A percentile compares a stretch with the other conserved stretches of the same genome.
Evolutionary conservation across 2,888 invertebrate species (phyloP).

Genomic region (Leptura quadrifasciata): DNA sequence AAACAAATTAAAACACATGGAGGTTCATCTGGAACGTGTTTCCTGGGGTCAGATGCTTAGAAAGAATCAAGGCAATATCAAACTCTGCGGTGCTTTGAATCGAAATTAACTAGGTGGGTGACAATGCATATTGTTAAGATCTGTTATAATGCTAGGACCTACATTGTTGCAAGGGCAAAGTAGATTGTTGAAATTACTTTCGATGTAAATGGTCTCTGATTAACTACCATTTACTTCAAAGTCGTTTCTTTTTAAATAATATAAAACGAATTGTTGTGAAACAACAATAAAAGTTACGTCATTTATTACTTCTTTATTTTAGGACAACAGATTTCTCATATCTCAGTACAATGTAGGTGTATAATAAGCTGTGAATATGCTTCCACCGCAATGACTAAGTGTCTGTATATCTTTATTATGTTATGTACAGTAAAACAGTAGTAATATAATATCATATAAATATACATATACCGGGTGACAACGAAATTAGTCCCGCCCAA

Average conservation of each 20-base stretch:
- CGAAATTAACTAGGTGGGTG: neutral
- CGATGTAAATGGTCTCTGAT: neutral
- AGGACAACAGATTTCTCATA: neutral
- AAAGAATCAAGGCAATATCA: neutral
- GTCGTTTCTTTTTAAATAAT: neutral
- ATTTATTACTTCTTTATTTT: neutral
- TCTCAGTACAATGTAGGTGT: too few relatives aligned
- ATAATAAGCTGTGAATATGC: too few relatives aligned
- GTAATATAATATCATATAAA: too few relatives aligned
- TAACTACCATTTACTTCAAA: neutral
- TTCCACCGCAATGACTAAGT: too few relatives aligned
- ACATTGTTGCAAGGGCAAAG: conserved; percentile 3
- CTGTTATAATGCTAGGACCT: neutral
- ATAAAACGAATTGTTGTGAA: neutral
- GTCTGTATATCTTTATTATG: too few relatives aligned
- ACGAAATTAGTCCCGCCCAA: too few relatives aligned
- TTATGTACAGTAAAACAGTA: too few relatives aligned
- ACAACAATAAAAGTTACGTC: neutral
- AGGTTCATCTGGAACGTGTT: neutral
- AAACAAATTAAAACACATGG: neutral
- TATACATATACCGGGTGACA: too few relatives aligned
- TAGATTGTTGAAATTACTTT: neutral
- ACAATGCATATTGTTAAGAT: conserved; percentile 7
- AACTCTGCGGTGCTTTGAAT: neutral
- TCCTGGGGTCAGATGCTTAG: neutral